A percentile compares a stretch with the other conserved stretches of the same genome.
These are phyloP conservation scores for Colaptes auratus DNA, from an alignment of 2,113 vertebrate genomes.

Conservation along the genomic window DNA sequence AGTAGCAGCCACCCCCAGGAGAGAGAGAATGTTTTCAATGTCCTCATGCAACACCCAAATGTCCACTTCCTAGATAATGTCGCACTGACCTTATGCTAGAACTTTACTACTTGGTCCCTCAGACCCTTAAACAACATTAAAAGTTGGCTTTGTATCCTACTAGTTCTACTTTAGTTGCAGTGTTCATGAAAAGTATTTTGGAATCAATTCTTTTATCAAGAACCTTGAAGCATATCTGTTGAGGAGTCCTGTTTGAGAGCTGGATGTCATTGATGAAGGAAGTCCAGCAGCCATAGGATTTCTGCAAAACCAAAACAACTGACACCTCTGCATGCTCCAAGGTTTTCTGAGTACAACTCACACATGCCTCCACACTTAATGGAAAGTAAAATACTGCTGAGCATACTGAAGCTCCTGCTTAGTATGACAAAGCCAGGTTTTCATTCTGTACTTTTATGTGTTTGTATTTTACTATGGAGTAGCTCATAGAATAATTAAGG, in stretches of 20 bases:
- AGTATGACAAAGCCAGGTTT: neutral
- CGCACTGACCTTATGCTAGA: neutral
- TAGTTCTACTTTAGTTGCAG: neutral
- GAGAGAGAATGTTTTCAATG: neutral
- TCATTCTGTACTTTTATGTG: neutral
- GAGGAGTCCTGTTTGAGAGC: neutral
- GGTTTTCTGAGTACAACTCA: neutral
- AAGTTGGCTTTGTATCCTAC: neutral
- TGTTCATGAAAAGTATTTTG: neutral
- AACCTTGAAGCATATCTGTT: neutral
- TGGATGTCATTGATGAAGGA: neutral
- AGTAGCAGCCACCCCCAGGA: neutral
- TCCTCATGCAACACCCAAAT: neutral
- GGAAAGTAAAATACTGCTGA: neutral
- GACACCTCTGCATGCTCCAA: neutral
- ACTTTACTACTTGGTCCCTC: neutral
- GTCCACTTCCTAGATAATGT: neutral
- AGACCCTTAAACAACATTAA: neutral
- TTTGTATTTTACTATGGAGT: neutral
- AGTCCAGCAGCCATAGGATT: neutral
- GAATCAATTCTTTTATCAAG: neutral
- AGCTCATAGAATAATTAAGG: neutral
- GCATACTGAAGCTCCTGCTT: neutral
- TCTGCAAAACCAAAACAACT: neutral
- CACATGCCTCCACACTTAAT: too few relatives aligned